Conservation (phyloP, 2,797 vertebrate species). For the Syndactyla subalaris region DNA sequence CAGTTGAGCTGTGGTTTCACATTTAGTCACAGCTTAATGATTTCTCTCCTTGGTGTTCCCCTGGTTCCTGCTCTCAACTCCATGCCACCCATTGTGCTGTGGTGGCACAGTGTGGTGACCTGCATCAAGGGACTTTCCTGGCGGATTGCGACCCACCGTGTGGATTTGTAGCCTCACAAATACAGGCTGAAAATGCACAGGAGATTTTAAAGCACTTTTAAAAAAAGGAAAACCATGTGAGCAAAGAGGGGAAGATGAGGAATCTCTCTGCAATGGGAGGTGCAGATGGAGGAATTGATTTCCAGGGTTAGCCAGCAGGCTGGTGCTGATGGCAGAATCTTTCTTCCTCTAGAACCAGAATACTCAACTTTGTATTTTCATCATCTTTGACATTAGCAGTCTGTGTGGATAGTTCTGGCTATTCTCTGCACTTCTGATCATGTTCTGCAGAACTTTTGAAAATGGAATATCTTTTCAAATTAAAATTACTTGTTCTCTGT, state of each 20-base stretch:
- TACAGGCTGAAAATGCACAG: background rate
- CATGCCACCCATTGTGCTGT: background rate
- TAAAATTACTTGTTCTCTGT: conserved; percentile 15
- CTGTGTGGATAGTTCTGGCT: background rate
- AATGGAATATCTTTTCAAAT: conserved; percentile 49
- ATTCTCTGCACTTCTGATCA: background rate
- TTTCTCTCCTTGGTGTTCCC: background rate
- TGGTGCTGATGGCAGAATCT: background rate
- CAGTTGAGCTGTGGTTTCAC: background rate
- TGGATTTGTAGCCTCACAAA: background rate
- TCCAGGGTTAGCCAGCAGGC: background rate
- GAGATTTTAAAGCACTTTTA: background rate
- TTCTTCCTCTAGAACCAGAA: background rate
- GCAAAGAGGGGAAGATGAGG: background rate
- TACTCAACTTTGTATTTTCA: background rate
- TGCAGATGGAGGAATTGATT: background rate
- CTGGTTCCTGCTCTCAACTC: background rate
- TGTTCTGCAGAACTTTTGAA: conserved; percentile 26
- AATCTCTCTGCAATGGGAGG: background rate
- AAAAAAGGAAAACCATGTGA: background rate
- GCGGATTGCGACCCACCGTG: background rate
- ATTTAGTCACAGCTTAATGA: background rate
- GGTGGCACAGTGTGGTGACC: background rate
- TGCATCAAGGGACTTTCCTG: background rate
- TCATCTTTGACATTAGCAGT: background rate